These are phyloP conservation scores for Panzeria rudis DNA, from an alignment of 2,888 invertebrate genomes.

Conservation along the genomic window DNA sequence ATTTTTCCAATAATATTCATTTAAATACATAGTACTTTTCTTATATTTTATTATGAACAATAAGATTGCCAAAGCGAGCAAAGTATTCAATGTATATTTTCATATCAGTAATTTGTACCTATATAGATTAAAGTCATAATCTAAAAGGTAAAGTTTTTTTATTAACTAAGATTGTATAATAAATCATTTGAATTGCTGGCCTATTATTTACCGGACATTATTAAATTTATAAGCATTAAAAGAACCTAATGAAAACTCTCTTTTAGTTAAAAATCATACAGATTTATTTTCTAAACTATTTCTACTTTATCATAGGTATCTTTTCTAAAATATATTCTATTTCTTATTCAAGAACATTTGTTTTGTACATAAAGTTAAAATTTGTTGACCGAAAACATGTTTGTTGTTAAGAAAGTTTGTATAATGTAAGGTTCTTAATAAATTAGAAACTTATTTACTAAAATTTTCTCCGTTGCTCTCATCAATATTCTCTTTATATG, in stretches of 20 bases:
- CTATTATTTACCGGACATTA: no score
- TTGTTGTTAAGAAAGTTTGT: no score
- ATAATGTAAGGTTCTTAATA: neutral
- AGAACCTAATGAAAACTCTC: no score
- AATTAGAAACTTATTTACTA: neutral
- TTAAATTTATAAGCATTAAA: neutral
- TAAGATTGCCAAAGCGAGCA: neutral
- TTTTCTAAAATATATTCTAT: no score
- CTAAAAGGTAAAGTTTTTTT: neutral
- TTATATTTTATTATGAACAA: neutral
- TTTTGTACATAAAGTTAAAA: no score
- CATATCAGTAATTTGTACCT: slow-evolving; percentile 10
- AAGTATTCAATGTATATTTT: neutral
- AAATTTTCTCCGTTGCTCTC: neutral
- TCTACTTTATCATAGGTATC: neutral
- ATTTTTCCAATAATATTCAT: neutral
- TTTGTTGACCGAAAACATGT: no score
- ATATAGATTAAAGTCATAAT: neutral
- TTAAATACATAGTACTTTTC: neutral
- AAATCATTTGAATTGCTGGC: neutral
- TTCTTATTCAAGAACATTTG: no score
- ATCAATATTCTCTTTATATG: neutral
- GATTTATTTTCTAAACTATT: no score
- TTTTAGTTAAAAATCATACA: no score
- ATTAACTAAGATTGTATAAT: neutral